phyloP scores from a whole-genome alignment of 2,113 vertebrate genomes.

The Setophaga petechia region DNA sequence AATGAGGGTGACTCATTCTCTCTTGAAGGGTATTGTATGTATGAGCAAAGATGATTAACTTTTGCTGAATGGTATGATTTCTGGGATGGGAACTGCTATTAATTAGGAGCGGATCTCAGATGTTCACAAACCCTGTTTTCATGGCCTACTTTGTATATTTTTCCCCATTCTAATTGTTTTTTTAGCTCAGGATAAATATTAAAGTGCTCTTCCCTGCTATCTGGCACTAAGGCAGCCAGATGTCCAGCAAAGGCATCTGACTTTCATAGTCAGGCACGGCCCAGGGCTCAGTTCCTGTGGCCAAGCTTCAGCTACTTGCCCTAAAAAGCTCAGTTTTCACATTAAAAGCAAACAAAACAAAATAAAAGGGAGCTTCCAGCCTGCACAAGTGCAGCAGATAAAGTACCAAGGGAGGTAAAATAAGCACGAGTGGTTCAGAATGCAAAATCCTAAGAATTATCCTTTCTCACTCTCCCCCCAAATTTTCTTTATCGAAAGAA shows the following conservation, averaged over 20 bases:
- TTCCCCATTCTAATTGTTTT: slow-evolving; percentile 12
- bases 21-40: slow-evolving; percentile 59
- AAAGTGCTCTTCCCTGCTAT: background rate
- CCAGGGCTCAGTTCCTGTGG: background rate
- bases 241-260: background rate
- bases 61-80: slow-evolving; percentile 70
- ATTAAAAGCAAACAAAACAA: background rate
- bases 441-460: background rate
- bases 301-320: background rate
- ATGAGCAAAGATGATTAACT: slow-evolving; percentile 69
- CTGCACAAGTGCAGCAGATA: background rate
- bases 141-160: slow-evolving; percentile 53
- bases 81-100: slow-evolving; percentile 59
- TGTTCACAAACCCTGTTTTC: slow-evolving; percentile 44
- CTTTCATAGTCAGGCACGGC: background rate
- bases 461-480: background rate
- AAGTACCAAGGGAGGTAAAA: background rate
- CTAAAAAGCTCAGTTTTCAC: background rate
- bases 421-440: background rate
- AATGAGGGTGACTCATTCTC: slow-evolving; percentile 65
- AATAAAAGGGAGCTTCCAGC: background rate
- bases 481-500: background rate
- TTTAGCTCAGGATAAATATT: slow-evolving; percentile 10
- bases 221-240: background rate
- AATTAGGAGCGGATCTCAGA: slow-evolving; percentile 62